Evolutionary conservation across 2,113 vertebrate genomes (phyloP).

Genomic region (Butorides virescens): DNA sequence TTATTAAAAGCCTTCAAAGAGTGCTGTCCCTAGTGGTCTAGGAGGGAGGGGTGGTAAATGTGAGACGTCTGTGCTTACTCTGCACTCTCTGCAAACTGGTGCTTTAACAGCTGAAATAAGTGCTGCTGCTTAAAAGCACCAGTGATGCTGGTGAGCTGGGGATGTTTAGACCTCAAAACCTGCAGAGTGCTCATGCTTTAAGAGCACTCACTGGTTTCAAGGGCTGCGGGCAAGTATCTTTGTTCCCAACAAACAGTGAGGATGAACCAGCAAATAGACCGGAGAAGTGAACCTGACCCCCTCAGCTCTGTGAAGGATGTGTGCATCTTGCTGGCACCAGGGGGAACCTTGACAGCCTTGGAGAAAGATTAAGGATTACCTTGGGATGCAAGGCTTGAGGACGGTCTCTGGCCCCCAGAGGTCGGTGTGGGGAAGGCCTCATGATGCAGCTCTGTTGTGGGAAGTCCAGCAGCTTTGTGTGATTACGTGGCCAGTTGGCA

Average conservation of each 20-base stretch:
- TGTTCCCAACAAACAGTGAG: not conserved
- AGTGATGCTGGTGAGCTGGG: not conserved
- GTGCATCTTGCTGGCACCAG: rapidly evolving
- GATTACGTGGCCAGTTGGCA: rapidly evolving
- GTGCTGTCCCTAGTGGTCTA: not conserved
- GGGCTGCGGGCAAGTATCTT: not conserved
- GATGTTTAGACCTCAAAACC: not conserved
- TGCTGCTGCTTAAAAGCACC: not conserved
- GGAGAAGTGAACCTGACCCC: not conserved
- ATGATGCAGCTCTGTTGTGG: rapidly evolving
- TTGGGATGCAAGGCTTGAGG: rapidly evolving
- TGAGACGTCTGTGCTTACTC: not conserved
- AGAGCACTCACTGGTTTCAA: not conserved
- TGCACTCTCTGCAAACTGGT: not conserved
- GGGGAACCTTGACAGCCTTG: not conserved
- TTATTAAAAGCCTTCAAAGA: not conserved
- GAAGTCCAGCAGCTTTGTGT: not conserved
- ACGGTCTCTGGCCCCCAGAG: not conserved
- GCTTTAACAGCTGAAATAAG: not conserved
- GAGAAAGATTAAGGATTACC: not conserved
- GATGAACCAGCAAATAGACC: not conserved
- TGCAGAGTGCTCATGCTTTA: not conserved
- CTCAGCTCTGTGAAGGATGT: not conserved
- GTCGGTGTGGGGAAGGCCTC: rapidly evolving
- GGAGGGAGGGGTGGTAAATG: not conserved